Base-by-base conservation (phyloP, 2,113 vertebrate genomes). In the Ammodytes marinus region DNA sequence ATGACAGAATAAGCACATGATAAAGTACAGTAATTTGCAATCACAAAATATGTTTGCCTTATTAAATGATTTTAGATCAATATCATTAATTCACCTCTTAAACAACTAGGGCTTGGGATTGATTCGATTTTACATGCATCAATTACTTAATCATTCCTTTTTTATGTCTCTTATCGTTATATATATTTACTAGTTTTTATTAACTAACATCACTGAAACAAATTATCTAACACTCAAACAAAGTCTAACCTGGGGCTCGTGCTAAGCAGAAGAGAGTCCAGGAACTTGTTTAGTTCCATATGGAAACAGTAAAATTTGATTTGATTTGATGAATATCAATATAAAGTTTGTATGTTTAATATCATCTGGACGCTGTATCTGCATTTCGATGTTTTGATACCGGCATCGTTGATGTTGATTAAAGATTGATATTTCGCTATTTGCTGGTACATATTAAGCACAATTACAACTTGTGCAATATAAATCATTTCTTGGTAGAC, bases 61-160 rank as follows among this genome's bases (percentile, higher is more conserved):
- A 10, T 11, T 59, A 8, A 4, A 40, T 8, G 1, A 54, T 45
- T 40, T 50, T 64, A 63, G 2, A 57, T 55, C n/a, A 39, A 72
- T 37, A 64, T 42, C 10, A 58, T 58, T 58, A 42, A 86, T 55
- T 60, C 71, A 15, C 12, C 49, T 72, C 55, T 71, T 12, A 27
- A 66, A 65, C 60, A 60, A 35, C 11, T 0, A 40, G 4, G 8
- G 8, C 27, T 60, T 35, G 1, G 12, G 39, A 79, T 68, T 64
- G 40, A 77, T 83, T 64, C 15, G 64, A 74, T 77, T 74, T 61
- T 43, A 80, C 80, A 53, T 43, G 11, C 52, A 65, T 69, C 19
- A 59, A 27, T 52, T 83, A 40, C 27, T 19, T 45, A 74, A 68
- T 58, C 57, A 77, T 75, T 55, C 2, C n/a, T 5, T 3, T 35